Evolutionary conservation across 1,140 invertebrate genomes (phyloP), one percentile per base, ranked within the genome.

Genomic region (Nomia melanderi): DNA sequence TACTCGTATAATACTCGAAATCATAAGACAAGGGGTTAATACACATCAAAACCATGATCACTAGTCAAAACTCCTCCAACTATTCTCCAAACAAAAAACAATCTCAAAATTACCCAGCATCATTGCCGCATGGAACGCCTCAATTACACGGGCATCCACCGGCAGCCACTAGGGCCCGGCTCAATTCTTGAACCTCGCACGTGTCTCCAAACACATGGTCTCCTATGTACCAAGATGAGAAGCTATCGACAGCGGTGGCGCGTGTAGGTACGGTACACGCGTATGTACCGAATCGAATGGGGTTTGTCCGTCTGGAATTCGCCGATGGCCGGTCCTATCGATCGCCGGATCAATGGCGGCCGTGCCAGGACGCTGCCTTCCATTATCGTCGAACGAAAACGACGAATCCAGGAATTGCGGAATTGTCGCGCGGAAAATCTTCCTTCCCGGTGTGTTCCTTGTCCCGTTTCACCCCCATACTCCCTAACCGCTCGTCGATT

Each of bases 281-380:
- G 17, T 59, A 59, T 56, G 33, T 77, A 57, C 78, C 56, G 39
- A 47, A 23, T 31, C 59, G 17, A 50, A 70, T 47, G 75, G 47
- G 54, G 63, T 78, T 81, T 59, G 70, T 57, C 47, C 59, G 66
- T 62, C 57, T 78, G 63, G 71, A 72, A 63, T 57, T 59, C 54
- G 57, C 57, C 74, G 59, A 53, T 63, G 50, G 31, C 25, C 33
- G 20, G 39, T 29, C n/a, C n/a, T 76, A 83, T 83, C 79, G 80
- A 83, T 82, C 50, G 39, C 60, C 14, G 53, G 66, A 82, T 83
- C 77, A 44, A 66, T 53, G 36, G 33, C 64, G 33, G 17, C 41
- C 29, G 41, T 9, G 36, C 36, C 14, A 56, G 39, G 53, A 82
- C 64, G 62, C 59, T 63, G 47, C 59, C 63, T 71, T 59, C n/a